phyloP scores from a whole-genome alignment of 2,888 invertebrate species.

The Serrognathus titanus region DNA sequence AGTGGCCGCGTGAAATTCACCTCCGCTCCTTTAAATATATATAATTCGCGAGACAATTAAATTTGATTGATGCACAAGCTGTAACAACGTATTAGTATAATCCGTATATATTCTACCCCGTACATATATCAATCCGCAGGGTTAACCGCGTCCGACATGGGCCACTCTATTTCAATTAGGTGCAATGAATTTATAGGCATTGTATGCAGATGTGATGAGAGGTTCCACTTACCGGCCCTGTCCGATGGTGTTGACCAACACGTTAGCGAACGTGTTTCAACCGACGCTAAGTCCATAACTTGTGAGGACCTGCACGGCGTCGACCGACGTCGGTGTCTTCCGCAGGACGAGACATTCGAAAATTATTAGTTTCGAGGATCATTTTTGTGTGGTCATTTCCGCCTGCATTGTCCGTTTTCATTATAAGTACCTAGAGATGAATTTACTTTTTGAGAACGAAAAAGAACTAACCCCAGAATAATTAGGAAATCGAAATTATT shows the following conservation, averaged over 20 bases:
- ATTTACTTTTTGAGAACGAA: no score
- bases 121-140: conserved; percentile 11
- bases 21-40: neutral
- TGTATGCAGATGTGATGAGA: conserved; percentile 20
- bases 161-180: conserved; percentile 23
- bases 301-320: no score
- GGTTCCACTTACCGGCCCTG: conserved; percentile 6
- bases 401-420: no score
- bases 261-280: neutral
- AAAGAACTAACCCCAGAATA: no score
- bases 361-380: no score
- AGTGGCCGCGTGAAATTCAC: neutral
- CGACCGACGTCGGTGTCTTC: no score
- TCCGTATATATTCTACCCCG: neutral
- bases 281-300: no score
- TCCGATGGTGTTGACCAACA: conserved; percentile 1
- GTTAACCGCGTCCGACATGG: conserved; percentile 14
- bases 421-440: no score
- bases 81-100: neutral
- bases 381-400: no score
- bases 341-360: no score
- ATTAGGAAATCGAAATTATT: no score
- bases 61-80: neutral
- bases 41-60: neutral
- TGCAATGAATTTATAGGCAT: conserved; percentile 21